Evolutionary conservation across 2,113 vertebrate genomes (phyloP).

Genomic region (Xiphias gladius): DNA sequence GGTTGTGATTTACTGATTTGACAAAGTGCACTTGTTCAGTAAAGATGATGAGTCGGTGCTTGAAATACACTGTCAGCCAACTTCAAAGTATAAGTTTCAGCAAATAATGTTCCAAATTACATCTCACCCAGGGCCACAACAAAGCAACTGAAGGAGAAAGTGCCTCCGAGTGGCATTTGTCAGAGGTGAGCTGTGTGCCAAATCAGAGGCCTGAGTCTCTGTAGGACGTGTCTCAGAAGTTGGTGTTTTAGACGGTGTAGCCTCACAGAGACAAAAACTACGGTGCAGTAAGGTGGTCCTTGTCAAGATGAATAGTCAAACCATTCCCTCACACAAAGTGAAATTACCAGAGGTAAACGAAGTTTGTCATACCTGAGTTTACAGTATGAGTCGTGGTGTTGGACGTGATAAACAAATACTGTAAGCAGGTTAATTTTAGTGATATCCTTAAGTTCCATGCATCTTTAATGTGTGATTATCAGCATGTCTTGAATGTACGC

Average conservation of each 20-base stretch:
- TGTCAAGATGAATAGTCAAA: not conserved
- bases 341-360: not conserved
- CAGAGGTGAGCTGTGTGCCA: slow-evolving; percentile 20
- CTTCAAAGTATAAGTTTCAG: slow-evolving; percentile 34
- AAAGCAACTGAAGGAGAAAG: slow-evolving; percentile 26
- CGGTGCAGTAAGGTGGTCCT: not conserved
- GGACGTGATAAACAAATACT: not conserved
- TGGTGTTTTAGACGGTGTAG: not conserved
- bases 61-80: slow-evolving; percentile 36
- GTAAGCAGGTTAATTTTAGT: not conserved
- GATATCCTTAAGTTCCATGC: not conserved
- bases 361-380: not conserved
- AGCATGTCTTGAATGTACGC: not conserved
- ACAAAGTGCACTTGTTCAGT: slow-evolving; percentile 26
- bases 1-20: slow-evolving; percentile 30
- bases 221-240: not conserved
- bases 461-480: no score
- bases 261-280: not conserved
- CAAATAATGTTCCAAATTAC: slow-evolving; percentile 47
- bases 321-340: not conserved
- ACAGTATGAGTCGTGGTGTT: not conserved
- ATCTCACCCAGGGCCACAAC: slow-evolving; percentile 32
- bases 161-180: slow-evolving; percentile 38
- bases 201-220: not conserved
- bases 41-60: slow-evolving; percentile 40